Conservation (phyloP, 1,140 invertebrate species). For the Arctopsyche grandis region DNA sequence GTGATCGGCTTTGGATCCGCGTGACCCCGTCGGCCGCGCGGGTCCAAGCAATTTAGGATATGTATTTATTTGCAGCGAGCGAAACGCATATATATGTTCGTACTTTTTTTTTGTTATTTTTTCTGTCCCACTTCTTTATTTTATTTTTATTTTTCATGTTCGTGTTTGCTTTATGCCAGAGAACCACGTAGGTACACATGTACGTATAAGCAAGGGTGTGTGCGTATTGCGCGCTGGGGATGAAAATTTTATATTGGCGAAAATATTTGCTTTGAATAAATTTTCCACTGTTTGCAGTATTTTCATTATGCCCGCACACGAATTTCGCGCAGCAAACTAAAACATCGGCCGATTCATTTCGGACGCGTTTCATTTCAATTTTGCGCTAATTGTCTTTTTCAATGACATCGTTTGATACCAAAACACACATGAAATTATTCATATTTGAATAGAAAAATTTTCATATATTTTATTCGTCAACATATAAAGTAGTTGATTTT, state of each 20-base stretch:
- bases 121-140: not conserved
- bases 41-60: slow-evolving; percentile 9
- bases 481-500: too few relatives aligned
- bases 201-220: not conserved
- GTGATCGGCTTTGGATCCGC: slow-evolving; percentile 21
- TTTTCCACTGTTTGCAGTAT: slow-evolving; percentile 30
- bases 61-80: slow-evolving; percentile 16
- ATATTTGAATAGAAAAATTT: too few relatives aligned
- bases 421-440: too few relatives aligned
- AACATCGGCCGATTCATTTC: not conserved
- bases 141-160: not conserved
- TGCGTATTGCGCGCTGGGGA: not conserved
- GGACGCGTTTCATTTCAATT: not conserved
- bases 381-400: slow-evolving; percentile 20
- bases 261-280: slow-evolving; percentile 42
- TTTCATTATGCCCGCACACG: slow-evolving; percentile 22
- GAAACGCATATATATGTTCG: not conserved
- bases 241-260: slow-evolving; percentile 36
- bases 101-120: not conserved
- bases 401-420: not conserved
- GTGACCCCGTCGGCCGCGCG: not conserved
- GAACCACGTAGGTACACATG: not conserved
- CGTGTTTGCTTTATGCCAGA: slow-evolving; percentile 23
- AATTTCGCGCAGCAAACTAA: slow-evolving; percentile 9
- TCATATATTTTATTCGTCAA: too few relatives aligned